Conservation (phyloP, 2,797 vertebrate species). For the Channallabes apus region DNA sequence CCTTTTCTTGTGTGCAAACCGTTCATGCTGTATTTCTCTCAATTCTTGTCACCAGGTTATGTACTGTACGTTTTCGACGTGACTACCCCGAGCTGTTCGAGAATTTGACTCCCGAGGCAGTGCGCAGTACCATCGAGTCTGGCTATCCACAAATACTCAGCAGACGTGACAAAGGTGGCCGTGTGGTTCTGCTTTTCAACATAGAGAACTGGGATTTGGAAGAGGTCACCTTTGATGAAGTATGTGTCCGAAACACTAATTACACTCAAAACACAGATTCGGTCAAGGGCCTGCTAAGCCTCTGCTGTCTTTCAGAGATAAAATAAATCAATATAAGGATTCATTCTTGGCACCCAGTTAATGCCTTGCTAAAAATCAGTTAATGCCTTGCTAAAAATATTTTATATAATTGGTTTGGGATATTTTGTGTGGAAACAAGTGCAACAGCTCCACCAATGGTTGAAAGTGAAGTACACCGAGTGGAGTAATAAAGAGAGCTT, state of each 20-base stretch:
- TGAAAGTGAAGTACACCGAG: not conserved
- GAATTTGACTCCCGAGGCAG: constrained; percentile 85
- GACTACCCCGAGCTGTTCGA: constrained; percentile 94
- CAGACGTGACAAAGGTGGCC: constrained; percentile 80
- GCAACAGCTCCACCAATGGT: constrained; percentile 1
- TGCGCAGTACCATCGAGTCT: constrained; percentile 92
- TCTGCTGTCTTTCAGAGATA: not conserved
- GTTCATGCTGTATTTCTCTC: not conserved
- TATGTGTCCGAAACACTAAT: constrained; percentile 51
- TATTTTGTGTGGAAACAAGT: not conserved
- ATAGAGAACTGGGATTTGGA: constrained; percentile 88
- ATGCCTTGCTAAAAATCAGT: not conserved
- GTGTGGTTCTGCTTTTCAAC: constrained; percentile 86
- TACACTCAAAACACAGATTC: not conserved
- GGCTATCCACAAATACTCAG: constrained; percentile 92
- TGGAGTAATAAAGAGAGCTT: not conserved
- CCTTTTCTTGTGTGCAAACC: not conserved
- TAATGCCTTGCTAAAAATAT: not conserved
- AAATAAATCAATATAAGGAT: not conserved
- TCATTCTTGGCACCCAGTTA: not conserved
- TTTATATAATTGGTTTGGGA: not conserved
- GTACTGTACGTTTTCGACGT: constrained; percentile 88
- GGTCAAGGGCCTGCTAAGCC: not conserved
- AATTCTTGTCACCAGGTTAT: constrained; percentile 76
- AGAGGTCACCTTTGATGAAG: constrained; percentile 89